Conservation (phyloP, 2,797 vertebrate species). For the Phataginus tetradactyla region DNA sequence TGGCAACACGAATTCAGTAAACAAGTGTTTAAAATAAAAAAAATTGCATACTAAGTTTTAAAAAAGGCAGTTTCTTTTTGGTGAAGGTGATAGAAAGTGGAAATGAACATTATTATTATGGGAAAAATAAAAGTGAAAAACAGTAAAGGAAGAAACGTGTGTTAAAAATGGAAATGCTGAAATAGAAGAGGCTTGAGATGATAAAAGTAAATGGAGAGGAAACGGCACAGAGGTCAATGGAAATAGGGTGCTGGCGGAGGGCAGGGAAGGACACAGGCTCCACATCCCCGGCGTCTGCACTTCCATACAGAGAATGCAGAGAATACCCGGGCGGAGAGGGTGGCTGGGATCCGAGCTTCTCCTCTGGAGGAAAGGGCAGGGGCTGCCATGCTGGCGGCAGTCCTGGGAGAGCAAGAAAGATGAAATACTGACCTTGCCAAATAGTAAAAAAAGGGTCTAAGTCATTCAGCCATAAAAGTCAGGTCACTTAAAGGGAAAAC, state of each 20-base stretch:
- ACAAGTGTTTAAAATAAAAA: background rate
- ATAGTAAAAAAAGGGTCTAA: background rate
- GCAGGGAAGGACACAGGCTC: background rate
- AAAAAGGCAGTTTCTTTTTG: background rate
- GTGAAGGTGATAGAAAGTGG: background rate
- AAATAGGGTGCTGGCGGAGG: background rate
- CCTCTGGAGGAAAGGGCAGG: no score
- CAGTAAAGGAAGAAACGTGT: background rate
- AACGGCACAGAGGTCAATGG: background rate
- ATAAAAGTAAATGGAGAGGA: background rate
- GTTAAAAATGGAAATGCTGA: background rate
- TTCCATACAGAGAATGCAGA: background rate
- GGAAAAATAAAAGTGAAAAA: background rate
- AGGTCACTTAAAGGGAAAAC: background rate
- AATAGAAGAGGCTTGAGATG: background rate
- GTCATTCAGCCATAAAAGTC: background rate
- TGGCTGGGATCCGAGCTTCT: background rate
- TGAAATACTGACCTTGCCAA: background rate
- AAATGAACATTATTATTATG: background rate
- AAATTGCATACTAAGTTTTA: background rate
- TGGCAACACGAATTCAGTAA: background rate
- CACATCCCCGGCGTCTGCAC: background rate
- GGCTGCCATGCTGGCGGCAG: background rate
- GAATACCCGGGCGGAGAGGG: fast-evolving
- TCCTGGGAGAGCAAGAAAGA: background rate